These are phyloP conservation scores for Cossypha caffra DNA, from an alignment of 2,797 vertebrate genomes.

Conservation along the genomic window DNA sequence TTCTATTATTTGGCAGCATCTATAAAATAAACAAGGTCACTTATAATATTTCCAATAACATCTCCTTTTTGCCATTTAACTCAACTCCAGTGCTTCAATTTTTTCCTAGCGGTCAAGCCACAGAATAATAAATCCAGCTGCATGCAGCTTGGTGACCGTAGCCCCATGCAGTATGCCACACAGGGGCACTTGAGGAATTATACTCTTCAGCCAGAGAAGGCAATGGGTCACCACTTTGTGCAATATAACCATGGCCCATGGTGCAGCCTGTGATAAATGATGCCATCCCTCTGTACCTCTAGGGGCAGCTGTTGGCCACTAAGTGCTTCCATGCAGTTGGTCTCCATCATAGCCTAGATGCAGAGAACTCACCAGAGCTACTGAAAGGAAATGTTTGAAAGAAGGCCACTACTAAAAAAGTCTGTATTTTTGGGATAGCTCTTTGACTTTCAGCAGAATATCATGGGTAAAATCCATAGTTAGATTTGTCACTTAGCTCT, in stretches of 20 bases:
- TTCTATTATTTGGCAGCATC: background rate
- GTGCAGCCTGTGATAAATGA: background rate
- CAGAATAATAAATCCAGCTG: background rate
- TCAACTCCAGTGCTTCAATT: background rate
- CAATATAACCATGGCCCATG: background rate
- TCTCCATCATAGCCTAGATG: fast-evolving
- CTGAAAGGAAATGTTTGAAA: background rate
- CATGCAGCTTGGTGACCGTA: background rate
- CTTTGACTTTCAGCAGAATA: background rate
- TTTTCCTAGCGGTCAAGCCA: background rate
- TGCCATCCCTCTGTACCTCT: background rate
- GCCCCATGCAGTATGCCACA: fast-evolving
- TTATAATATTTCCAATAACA: background rate
- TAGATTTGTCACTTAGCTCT: background rate
- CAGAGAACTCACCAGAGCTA: background rate
- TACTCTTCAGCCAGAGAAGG: background rate
- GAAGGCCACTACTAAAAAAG: background rate
- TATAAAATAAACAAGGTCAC: background rate
- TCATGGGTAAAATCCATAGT: background rate
- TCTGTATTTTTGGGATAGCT: background rate
- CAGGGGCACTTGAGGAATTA: background rate
- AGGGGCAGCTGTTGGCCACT: background rate
- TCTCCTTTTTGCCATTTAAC: background rate
- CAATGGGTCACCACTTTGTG: background rate
- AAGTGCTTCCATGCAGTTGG: background rate